A percentile compares a stretch with the other conserved stretches of the same genome.
These are phyloP conservation scores for Tachysurus fulvidraco DNA, from an alignment of 2,113 vertebrate species.

Conservation along the genomic window DNA sequence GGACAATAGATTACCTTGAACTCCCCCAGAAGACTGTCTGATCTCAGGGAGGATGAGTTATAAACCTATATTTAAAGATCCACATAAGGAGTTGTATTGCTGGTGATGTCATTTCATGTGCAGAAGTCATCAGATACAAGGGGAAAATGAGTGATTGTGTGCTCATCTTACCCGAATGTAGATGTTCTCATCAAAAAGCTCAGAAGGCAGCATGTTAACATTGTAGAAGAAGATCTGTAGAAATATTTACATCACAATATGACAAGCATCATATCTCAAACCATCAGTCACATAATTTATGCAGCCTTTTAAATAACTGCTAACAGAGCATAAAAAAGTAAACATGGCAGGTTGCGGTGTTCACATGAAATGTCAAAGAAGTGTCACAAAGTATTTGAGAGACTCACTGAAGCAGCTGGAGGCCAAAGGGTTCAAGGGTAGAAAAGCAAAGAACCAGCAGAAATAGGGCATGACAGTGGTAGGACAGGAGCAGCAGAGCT, in stretches of 20 bases:
- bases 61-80: constrained; percentile 78
- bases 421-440: constrained; percentile 31
- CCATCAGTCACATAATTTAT: background rate
- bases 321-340: background rate
- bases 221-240: constrained; percentile 94
- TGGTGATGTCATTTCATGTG: background rate
- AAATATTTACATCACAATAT: constrained; percentile 23
- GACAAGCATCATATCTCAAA: background rate
- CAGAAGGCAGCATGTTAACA: constrained; percentile 87
- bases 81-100: background rate
- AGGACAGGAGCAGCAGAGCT: background rate
- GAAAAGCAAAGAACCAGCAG: constrained; percentile 18
- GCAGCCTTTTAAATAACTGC: background rate
- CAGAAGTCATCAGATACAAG: background rate
- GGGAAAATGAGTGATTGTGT: background rate
- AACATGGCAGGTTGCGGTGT: background rate
- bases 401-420: constrained; percentile 37
- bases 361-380: background rate
- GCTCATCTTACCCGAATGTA: constrained; percentile 79
- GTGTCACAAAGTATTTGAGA: constrained; percentile 16
- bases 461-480: background rate
- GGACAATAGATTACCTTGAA: constrained; percentile 82
- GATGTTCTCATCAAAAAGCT: constrained; percentile 88
- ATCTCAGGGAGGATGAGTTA: constrained; percentile 86
- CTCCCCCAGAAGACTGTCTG: constrained; percentile 91